Percentiles rank a stretch among this genome's conserved stretches.
These are phyloP conservation scores for Drosophila sulfurigaster DNA, from an alignment of 1,140 invertebrate genomes.

Conservation along the genomic window DNA sequence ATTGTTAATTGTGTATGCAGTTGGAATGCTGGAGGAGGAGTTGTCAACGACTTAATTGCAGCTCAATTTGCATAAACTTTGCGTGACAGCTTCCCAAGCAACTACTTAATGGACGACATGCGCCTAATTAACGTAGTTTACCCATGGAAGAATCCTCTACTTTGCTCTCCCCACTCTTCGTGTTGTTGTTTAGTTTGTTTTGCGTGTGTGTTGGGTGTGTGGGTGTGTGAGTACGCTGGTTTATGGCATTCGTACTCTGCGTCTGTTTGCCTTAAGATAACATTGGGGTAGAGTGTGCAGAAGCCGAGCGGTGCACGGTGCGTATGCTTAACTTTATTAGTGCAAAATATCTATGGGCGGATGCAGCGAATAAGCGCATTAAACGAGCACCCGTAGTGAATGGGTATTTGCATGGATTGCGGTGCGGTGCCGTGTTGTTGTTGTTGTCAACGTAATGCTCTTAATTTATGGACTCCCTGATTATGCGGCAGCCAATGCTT, in stretches of 20 bases:
- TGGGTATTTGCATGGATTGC: slow-evolving; percentile 11
- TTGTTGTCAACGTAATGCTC: slow-evolving; percentile 36
- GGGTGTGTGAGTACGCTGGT: slow-evolving; percentile 52
- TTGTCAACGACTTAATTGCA: slow-evolving; percentile 57
- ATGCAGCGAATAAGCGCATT: slow-evolving; percentile 66
- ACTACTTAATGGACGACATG: slow-evolving; percentile 66
- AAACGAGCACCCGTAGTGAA: slow-evolving; percentile 27
- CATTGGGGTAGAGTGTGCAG: slow-evolving; percentile 31
- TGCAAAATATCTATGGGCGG: slow-evolving; percentile 59
- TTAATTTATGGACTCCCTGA: slow-evolving; percentile 43
- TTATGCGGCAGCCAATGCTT: background rate
- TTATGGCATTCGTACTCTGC: slow-evolving; percentile 51
- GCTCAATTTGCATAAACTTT: slow-evolving; percentile 79
- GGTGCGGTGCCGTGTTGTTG: slow-evolving; percentile 33
- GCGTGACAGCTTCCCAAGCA: slow-evolving; percentile 49
- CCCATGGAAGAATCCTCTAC: slow-evolving; percentile 39
- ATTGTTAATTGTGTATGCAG: slow-evolving; percentile 21
- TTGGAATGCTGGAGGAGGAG: background rate
- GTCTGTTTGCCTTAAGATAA: slow-evolving; percentile 77
- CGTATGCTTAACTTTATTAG: slow-evolving; percentile 80
- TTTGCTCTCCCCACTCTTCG: slow-evolving; percentile 9
- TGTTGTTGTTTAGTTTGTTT: slow-evolving; percentile 25
- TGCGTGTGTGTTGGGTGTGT: slow-evolving; percentile 7
- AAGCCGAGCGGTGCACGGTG: slow-evolving; percentile 39
- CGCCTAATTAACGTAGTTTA: slow-evolving; percentile 74